Evolutionary conservation across 1,140 invertebrate genomes (phyloP).

Genomic region (Harpegnathos saltator): DNA sequence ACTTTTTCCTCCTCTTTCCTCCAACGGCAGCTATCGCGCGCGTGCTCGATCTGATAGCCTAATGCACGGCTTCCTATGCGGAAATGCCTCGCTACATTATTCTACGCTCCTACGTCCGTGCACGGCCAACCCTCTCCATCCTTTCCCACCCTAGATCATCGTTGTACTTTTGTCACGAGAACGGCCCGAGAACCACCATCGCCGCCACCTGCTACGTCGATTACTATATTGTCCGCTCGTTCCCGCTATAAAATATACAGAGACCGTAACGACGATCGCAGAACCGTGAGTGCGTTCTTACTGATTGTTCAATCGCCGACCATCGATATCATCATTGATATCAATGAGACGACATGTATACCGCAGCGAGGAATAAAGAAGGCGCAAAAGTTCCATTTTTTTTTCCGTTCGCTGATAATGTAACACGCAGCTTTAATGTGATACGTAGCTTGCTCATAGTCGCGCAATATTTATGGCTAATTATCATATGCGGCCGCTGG

Average conservation of each 20-base stretch:
- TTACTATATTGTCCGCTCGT: slow-evolving; percentile 44
- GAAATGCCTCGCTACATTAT: slow-evolving; percentile 85
- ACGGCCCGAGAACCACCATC: slow-evolving; percentile 58
- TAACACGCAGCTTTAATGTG: slow-evolving; percentile 18
- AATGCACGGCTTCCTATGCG: slow-evolving; percentile 86
- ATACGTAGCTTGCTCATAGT: slow-evolving; percentile 9
- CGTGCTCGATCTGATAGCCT: slow-evolving; percentile 86
- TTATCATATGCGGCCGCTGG: slow-evolving; percentile 2
- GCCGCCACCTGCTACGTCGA: slow-evolving; percentile 67
- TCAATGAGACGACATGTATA: neutral
- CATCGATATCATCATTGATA: slow-evolving; percentile 46
- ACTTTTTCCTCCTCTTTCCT: slow-evolving; percentile 78
- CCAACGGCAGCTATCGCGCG: slow-evolving; percentile 79
- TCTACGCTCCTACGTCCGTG: slow-evolving; percentile 77
- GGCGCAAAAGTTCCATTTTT: slow-evolving; percentile 32
- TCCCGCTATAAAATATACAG: slow-evolving; percentile 19
- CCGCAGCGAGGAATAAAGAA: neutral
- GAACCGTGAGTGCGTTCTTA: slow-evolving; percentile 11
- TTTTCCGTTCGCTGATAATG: neutral
- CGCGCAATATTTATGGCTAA: slow-evolving; percentile 36
- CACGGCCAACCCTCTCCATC: slow-evolving; percentile 62
- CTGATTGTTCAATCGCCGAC: slow-evolving; percentile 51
- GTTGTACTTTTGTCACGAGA: slow-evolving; percentile 84
- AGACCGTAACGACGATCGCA: slow-evolving; percentile 21
- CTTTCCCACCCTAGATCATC: slow-evolving; percentile 60